Base-by-base conservation (phyloP, 2,113 vertebrate genomes). In the Eptatretus burgeri region DNA sequence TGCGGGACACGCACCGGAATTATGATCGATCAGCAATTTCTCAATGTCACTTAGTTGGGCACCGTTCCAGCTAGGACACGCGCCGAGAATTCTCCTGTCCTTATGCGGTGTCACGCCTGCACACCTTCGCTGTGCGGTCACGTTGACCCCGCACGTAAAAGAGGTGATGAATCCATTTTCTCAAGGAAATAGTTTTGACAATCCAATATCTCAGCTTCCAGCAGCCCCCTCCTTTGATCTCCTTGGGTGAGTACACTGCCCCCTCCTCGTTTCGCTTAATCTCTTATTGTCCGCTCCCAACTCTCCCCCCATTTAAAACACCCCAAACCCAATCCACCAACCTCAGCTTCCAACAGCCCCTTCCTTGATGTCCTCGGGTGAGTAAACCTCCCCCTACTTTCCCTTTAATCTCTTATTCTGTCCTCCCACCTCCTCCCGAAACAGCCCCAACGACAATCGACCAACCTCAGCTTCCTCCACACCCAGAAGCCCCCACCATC, bases 161-260 rank as follows among this genome's bases (percentile, higher is more conserved):
- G 56, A 60, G n/a, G 56, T 60, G 56, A 60, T 60, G 56, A 60
- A 60, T 60, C 56, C 56, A 60, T 60, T 60, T 60, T 60, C 56
- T 60, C 56, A 60, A 60, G 56, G 56, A 60, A 60, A 60, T 60
- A 60, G 56, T 60, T 60, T 60, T 60, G 56, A 60, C 56, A 60
- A 60, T 60, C 56, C 56, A 60, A 60, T 60, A 60, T 60, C 56
- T 60, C 56, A 60, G 56, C 20, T 60, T 60, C n/a, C 27, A 41
- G 27, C 3, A 41, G 27, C 27, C 27, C 27, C 27, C 27, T 41
- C 27, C 27, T 7, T 41, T 41, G 27, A 41, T 41, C 27, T 41
- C 27, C 27, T 41, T 41, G 27, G 27, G 27, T 41, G 27, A 41
- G 27, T 5, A 41, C 27, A 41, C 27, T 41, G 27, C 27, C 27